Evolutionary conservation across 2,797 vertebrate genomes (phyloP).

Genomic region (Melanotaenia trifasciata): DNA sequence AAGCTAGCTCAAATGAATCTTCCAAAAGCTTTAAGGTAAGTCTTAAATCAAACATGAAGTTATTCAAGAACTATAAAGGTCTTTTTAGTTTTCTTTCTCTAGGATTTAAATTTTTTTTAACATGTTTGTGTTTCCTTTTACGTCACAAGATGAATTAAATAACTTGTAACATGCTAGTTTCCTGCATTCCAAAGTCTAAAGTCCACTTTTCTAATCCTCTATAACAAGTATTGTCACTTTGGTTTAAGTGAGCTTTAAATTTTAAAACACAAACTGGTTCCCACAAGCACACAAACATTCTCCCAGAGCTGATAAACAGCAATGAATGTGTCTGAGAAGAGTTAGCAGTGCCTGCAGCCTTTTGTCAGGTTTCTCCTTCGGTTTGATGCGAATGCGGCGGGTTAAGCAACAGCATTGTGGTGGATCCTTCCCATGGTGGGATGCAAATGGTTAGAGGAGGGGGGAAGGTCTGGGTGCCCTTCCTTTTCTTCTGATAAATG

Average conservation of each 20-base stretch:
- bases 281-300: conserved; percentile 33
- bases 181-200: not conserved
- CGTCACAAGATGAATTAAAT: not conserved
- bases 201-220: not conserved
- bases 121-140: not conserved
- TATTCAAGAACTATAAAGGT: too few relatives aligned
- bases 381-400: conserved; percentile 34
- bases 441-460: conserved; percentile 42
- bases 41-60: not conserved
- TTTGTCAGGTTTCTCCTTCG: conserved; percentile 59
- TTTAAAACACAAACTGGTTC: conserved; percentile 22
- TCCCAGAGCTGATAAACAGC: conserved; percentile 34
- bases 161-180: not conserved
- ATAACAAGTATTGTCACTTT: not conserved
- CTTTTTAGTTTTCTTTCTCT: not conserved
- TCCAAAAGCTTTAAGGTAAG: not conserved
- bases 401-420: conserved; percentile 63
- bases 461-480: conserved; percentile 41
- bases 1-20: not conserved
- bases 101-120: not conserved
- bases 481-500: conserved; percentile 65
- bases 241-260: not conserved
- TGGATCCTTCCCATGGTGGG: conserved; percentile 58
- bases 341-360: conserved; percentile 23
- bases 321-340: conserved; percentile 48